Conservation (phyloP, 1,140 invertebrate genomes). For the Drosophila kohkoa region DNA sequence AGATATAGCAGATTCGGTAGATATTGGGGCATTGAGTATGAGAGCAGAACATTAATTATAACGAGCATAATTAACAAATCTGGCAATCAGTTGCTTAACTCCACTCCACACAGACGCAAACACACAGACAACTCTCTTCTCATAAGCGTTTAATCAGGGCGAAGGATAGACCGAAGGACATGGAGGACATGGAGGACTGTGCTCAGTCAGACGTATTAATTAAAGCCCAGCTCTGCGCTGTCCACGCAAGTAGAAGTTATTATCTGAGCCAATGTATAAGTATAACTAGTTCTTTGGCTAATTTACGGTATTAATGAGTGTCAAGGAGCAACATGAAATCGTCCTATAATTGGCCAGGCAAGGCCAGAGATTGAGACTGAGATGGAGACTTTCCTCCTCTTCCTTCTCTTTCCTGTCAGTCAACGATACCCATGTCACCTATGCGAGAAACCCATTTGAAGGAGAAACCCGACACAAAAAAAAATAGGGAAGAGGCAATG, state of each 20-base stretch:
- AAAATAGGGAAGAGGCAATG: background rate
- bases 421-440: constrained; percentile 14
- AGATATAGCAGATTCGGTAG: background rate
- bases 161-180: constrained; percentile 3
- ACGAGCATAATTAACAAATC: constrained; percentile 80
- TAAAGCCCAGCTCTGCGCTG: constrained; percentile 65
- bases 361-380: background rate
- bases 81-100: constrained; percentile 60
- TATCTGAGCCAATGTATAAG: constrained; percentile 41
- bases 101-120: constrained; percentile 15
- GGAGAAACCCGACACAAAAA: background rate
- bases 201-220: constrained; percentile 71
- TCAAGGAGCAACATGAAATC: constrained; percentile 44
- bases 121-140: constrained; percentile 13
- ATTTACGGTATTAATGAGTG: constrained; percentile 75
- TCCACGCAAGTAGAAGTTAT: constrained; percentile 78
- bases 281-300: constrained; percentile 49
- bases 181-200: constrained; percentile 13
- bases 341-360: constrained; percentile 66
- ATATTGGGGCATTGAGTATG: background rate
- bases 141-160: constrained; percentile 56
- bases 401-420: background rate
- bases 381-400: background rate
- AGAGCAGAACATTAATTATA: constrained; percentile 69
- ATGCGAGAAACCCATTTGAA: constrained; percentile 8